These are phyloP conservation scores for Lydus trimaculatus DNA, from an alignment of 2,888 invertebrate genomes.

Conservation along the genomic window DNA sequence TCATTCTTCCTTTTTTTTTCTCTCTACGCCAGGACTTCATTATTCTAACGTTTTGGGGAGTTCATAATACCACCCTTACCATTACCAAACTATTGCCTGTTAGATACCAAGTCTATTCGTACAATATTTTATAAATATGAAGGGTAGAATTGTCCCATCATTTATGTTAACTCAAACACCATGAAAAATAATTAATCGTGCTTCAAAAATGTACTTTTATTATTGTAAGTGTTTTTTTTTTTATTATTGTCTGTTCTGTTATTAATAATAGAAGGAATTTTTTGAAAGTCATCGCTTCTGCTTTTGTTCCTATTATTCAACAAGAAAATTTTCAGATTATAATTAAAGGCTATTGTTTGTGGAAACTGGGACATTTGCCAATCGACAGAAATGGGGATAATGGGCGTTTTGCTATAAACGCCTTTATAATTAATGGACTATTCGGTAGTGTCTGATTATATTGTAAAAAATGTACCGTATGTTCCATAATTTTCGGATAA, in stretches of 20 bases:
- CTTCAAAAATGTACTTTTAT: constrained; percentile 55
- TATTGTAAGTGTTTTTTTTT: constrained; percentile 39
- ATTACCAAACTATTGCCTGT: constrained; percentile 35
- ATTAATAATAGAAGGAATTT: no score
- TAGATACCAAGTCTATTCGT: background rate
- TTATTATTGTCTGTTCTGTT: no score
- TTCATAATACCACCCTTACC: constrained; percentile 51
- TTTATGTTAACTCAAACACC: constrained; percentile 58
- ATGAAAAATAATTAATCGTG: constrained; percentile 62
- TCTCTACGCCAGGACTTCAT: constrained; percentile 3
- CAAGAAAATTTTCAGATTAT: background rate
- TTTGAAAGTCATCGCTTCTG: constrained; percentile 42
- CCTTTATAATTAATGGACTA: background rate
- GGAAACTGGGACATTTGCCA: background rate
- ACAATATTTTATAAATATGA: constrained; percentile 34
- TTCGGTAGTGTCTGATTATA: no score
- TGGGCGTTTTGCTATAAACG: no score
- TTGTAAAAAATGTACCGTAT: no score
- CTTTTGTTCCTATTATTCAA: constrained; percentile 32
- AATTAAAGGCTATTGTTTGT: background rate
- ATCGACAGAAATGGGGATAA: background rate
- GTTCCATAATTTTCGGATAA: no score
- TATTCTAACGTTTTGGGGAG: constrained; percentile 34
- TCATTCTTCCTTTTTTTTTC: background rate
- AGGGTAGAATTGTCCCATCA: constrained; percentile 50